Conservation (phyloP, 2,888 invertebrate species). For the Phragmatobia fuliginosa region DNA sequence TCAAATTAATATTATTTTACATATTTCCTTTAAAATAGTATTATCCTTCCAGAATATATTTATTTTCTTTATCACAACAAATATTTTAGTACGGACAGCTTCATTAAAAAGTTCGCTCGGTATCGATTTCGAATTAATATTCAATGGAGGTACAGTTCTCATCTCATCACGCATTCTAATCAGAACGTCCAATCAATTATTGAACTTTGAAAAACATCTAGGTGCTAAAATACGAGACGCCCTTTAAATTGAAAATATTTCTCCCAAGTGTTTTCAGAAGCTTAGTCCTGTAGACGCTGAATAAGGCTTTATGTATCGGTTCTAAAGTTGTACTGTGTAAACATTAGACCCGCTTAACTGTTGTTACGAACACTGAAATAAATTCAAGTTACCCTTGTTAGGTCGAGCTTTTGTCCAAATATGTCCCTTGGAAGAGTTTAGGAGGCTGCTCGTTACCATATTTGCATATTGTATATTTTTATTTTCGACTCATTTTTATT, state of each 20-base stretch:
- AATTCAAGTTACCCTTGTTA: conserved; percentile 50
- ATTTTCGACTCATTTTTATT: conserved; percentile 21
- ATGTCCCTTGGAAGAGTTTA: conserved; percentile 45
- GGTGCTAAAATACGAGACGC: neutral
- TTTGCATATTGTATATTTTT: conserved; percentile 35
- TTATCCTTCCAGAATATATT: neutral
- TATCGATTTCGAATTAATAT: conserved; percentile 37
- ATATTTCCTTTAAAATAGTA: neutral
- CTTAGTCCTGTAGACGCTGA: conserved; percentile 17
- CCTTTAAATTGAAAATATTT: conserved; percentile 21
- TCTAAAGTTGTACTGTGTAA: conserved; percentile 30
- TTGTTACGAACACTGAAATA: conserved; percentile 53
- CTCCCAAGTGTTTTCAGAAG: conserved; percentile 13
- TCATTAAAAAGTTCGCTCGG: conserved; percentile 10
- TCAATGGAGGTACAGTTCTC: conserved; percentile 23
- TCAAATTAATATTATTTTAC: neutral
- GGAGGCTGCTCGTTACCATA: conserved; percentile 28
- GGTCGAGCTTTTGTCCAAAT: conserved; percentile 47
- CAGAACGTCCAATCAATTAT: conserved; percentile 41
- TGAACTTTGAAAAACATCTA: conserved; percentile 23
- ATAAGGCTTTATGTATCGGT: conserved; percentile 28
- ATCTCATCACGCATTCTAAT: conserved; percentile 38
- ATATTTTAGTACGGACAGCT: neutral
- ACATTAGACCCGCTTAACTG: conserved; percentile 45
- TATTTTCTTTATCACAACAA: neutral